Evolutionary conservation across 2,888 invertebrate genomes (phyloP), one percentile per base, ranked within the genome.

Genomic region (Iphiclides podalirius): DNA sequence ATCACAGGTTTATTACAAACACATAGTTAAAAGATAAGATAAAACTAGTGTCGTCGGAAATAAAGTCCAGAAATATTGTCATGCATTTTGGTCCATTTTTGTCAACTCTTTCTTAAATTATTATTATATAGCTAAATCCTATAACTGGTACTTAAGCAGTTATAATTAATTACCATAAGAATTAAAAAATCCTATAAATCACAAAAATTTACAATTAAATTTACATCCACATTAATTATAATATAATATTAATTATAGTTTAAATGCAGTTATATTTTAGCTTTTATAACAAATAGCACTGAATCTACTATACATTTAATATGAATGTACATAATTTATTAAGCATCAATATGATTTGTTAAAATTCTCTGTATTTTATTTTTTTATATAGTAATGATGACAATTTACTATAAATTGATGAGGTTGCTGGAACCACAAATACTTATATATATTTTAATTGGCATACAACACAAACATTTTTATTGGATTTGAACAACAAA

Each of bases 1-100:
- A 79, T 79, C 78, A 79, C 79, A 78, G 75, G 66, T 67, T 57
- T 72, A 79, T 74, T 65, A 74, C 12, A 31, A 28, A 9, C 12
- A 58, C 57, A 54, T 52, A 48, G 50, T 46, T 47, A 42, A 39
- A 43, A 50, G 52, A 64, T 70, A 68, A 70, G 61, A 66, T 46
- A 44, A 45, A 52, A 43, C 26, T 45, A 45, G 15, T 23, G 38
- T 41, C 44, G 38, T 33, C 39, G 47, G 34, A 53, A 47, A 50
- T 38, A 6, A 46, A 45, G 13, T 17, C 8, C 28, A 15, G 37
- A 41, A 42, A 49, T 34, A 43, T 34, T 36, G 28, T 48, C 36
- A 47, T 13, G 9, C 34, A 36, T 34, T 13, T 35, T 41, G 47
- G 40, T 41, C 39, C 40, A 28, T 28, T 17, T 41, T 12, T 37